Evolutionary conservation across 2,113 vertebrate genomes (phyloP).

Genomic region (Drymodes brunneopygia): DNA sequence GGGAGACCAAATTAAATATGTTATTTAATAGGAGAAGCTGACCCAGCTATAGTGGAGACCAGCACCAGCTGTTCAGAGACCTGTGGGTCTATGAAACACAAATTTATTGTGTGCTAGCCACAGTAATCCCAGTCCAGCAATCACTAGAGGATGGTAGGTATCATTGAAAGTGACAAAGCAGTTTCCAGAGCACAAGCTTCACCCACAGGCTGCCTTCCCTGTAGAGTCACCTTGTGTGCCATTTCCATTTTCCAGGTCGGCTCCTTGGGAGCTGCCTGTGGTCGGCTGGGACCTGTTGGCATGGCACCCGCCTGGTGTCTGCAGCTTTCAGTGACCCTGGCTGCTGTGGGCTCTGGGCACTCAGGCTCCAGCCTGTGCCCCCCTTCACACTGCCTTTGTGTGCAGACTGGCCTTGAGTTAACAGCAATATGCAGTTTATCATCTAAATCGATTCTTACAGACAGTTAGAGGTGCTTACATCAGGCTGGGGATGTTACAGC

Average conservation of each 20-base stretch:
- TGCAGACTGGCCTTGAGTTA: neutral
- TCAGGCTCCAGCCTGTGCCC: neutral
- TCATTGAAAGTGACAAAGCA: neutral
- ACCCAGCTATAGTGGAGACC: neutral
- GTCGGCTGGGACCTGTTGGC: neutral
- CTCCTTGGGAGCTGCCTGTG: rapidly evolving
- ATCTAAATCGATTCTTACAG: neutral
- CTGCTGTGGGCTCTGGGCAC: rapidly evolving
- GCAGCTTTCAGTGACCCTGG: rapidly evolving
- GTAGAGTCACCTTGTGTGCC: neutral
- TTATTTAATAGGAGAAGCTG: neutral
- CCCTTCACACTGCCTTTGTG: neutral
- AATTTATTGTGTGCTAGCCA: neutral
- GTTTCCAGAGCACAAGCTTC: neutral
- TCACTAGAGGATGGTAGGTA: too few species aligned
- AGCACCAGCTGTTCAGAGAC: neutral
- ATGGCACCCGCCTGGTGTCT: neutral
- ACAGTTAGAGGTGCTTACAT: neutral
- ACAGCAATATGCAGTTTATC: neutral
- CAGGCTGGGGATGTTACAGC: neutral
- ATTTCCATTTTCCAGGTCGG: neutral
- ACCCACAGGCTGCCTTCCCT: neutral
- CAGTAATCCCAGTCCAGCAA: neutral
- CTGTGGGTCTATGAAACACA: neutral
- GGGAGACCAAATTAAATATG: neutral